phyloP scores from a whole-genome alignment of 2,888 invertebrate genomes.

The Caenorhabditis macrosperma region DNA sequence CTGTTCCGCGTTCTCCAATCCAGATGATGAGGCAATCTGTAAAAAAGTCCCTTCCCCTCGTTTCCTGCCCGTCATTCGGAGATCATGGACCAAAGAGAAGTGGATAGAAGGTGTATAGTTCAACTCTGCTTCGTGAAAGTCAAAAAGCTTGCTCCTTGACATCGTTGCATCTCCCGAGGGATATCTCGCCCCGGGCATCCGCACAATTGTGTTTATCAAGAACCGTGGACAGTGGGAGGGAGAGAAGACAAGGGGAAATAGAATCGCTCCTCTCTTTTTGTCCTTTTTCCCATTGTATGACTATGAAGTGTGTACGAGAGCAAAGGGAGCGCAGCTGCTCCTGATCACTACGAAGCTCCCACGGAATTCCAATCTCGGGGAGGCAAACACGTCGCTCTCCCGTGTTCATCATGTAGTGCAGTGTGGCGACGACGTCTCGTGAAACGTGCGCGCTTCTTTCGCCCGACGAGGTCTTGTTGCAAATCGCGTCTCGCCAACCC shows the following conservation, averaged over 20 bases:
- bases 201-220: constrained; percentile 50
- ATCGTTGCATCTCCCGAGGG: constrained; percentile 39
- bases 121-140: constrained; percentile 12
- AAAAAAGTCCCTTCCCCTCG: neutral
- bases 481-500: constrained; percentile 33
- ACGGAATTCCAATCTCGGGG: too few relatives aligned
- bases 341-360: too few relatives aligned
- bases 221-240: constrained; percentile 12
- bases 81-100: constrained; percentile 5
- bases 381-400: too few relatives aligned
- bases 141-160: constrained; percentile 34
- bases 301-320: too few relatives aligned
- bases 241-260: neutral
- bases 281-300: neutral
- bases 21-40: constrained; percentile 19
- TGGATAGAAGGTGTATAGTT: constrained; percentile 29
- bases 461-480: constrained; percentile 27
- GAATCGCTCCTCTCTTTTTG: neutral
- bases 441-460: constrained; percentile 1
- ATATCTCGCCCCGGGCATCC: constrained; percentile 14
- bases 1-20: constrained; percentile 27
- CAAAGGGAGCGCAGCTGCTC: too few relatives aligned
- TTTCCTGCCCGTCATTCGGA: neutral
- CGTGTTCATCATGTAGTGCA: constrained; percentile 24
- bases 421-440: constrained; percentile 19